Conservation (phyloP, 2,797 vertebrate species). For the Syndactyla subalaris region DNA sequence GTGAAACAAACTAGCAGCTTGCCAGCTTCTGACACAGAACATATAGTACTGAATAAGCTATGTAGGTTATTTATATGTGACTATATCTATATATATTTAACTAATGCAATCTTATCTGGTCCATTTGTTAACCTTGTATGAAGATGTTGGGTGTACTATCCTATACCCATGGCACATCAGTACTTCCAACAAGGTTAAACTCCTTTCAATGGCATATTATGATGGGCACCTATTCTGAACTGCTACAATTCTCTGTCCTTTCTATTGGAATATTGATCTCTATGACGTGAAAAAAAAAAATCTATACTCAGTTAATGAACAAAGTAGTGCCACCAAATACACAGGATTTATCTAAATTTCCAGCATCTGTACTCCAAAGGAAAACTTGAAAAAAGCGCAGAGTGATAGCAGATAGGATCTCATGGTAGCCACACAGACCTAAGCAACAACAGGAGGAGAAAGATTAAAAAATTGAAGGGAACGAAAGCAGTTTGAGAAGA, state of each 20-base stretch:
- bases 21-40: not conserved
- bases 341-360: not conserved
- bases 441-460: not conserved
- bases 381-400: not conserved
- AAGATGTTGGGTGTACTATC: not conserved
- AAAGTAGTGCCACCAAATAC: not conserved
- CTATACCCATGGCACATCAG: not conserved
- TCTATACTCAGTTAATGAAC: slow-evolving; percentile 14
- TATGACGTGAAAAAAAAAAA: slow-evolving; percentile 7
- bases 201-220: not conserved
- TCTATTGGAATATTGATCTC: slow-evolving; percentile 20
- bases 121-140: not conserved
- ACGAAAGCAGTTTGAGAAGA: not conserved
- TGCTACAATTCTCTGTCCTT: not conserved
- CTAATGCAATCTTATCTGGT: not conserved
- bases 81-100: not conserved
- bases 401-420: not conserved
- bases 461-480: not conserved
- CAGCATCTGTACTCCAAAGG: not conserved
- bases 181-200: not conserved
- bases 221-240: not conserved
- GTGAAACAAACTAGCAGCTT: not conserved
- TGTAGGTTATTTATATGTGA: not conserved
- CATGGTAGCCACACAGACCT: not conserved
- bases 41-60: not conserved